Conservation (phyloP, 2,797 vertebrate genomes). For the Lacerta viridis region DNA sequence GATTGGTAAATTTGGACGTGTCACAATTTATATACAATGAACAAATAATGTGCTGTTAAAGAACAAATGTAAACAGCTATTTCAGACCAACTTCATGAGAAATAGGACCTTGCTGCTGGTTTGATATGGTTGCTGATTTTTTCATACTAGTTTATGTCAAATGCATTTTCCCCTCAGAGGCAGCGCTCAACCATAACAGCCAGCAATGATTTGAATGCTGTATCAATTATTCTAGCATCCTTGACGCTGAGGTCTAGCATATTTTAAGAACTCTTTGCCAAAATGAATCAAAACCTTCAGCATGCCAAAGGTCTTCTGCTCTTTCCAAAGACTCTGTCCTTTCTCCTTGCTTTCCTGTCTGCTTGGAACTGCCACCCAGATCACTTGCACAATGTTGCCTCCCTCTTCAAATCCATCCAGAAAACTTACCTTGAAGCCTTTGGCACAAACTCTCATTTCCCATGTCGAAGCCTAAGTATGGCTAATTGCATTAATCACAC, state of each 20-base stretch:
- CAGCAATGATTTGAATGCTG: neutral
- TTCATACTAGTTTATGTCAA: conserved; percentile 16
- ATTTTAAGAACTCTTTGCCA: neutral
- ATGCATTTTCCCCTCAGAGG: neutral
- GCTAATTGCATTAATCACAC: neutral
- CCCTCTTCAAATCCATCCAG: neutral
- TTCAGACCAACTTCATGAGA: neutral
- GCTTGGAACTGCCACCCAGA: neutral
- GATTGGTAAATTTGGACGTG: neutral
- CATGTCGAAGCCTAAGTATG: neutral
- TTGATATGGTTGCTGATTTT: neutral
- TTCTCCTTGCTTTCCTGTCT: neutral
- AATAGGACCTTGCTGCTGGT: neutral
- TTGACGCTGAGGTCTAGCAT: neutral
- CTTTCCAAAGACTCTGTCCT: neutral
- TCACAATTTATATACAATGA: neutral
- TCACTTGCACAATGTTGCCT: neutral
- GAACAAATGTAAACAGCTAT: neutral
- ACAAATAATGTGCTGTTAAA: neutral
- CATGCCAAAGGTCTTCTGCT: neutral
- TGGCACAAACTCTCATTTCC: neutral
- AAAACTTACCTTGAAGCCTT: conserved; percentile 3
- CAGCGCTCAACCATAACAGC: neutral
- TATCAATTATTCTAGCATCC: neutral
- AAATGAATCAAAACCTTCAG: neutral